These are phyloP conservation scores for Melanotaenia parkinsoni DNA, from an alignment of 2,797 vertebrate genomes.

Conservation along the genomic window DNA sequence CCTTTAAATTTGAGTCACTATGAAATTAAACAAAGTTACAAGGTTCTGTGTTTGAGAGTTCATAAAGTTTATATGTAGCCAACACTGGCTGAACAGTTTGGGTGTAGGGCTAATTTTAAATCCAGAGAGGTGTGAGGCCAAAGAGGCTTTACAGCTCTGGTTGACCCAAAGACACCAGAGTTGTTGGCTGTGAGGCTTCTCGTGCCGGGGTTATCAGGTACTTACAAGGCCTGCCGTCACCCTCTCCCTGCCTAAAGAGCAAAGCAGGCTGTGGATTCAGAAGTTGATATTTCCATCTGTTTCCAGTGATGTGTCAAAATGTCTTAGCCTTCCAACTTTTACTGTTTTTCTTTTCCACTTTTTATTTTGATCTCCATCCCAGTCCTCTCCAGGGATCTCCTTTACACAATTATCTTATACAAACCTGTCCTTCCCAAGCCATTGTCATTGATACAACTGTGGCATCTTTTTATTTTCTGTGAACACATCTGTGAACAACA, in stretches of 20 bases:
- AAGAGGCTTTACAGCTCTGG: slow-evolving; percentile 33
- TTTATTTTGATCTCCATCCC: neutral
- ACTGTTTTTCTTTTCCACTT: neutral
- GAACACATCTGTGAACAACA: slow-evolving; percentile 34
- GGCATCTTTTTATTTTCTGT: slow-evolving; percentile 13
- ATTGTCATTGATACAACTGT: neutral
- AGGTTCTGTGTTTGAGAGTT: neutral
- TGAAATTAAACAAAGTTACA: neutral
- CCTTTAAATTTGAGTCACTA: too few relatives aligned
- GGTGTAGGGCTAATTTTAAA: slow-evolving; percentile 48
- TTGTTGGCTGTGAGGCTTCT: slow-evolving; percentile 44
- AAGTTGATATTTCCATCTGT: slow-evolving; percentile 39
- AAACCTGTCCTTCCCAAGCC: neutral
- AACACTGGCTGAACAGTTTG: slow-evolving; percentile 30
- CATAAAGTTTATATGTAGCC: slow-evolving; percentile 18
- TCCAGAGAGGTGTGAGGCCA: slow-evolving; percentile 39
- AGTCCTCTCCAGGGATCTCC: neutral
- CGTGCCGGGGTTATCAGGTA: slow-evolving; percentile 72
- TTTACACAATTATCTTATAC: neutral
- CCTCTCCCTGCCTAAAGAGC: slow-evolving; percentile 45
- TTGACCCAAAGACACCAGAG: slow-evolving; percentile 45
- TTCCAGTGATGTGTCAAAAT: neutral
- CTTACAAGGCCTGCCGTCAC: slow-evolving; percentile 64
- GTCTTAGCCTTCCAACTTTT: neutral
- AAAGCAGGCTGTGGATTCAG: slow-evolving; percentile 33